phyloP scores from a whole-genome alignment of 2,888 invertebrate species.

The Pyralis farinalis region DNA sequence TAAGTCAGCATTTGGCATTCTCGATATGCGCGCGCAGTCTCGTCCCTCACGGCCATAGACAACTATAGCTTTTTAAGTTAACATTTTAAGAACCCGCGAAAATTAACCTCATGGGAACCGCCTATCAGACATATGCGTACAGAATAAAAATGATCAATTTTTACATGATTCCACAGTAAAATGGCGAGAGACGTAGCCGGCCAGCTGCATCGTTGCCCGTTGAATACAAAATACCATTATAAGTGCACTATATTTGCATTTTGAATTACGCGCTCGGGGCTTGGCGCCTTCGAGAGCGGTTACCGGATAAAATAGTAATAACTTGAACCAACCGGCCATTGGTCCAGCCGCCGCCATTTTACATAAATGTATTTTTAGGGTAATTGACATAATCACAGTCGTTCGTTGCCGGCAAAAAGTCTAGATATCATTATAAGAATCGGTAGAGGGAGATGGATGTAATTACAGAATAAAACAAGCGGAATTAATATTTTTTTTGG shows the following conservation, averaged over 20 bases:
- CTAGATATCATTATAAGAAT: background rate
- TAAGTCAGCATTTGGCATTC: constrained; percentile 1
- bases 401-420: background rate
- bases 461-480: too few species aligned
- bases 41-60: constrained; percentile 36
- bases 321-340: constrained; percentile 8
- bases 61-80: constrained; percentile 33
- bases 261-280: constrained; percentile 72
- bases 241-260: constrained; percentile 77
- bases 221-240: constrained; percentile 75
- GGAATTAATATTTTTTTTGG: too few species aligned
- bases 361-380: constrained; percentile 1
- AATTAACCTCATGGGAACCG: constrained; percentile 78
- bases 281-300: constrained; percentile 38
- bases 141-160: constrained; percentile 73
- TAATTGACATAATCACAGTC: constrained; percentile 7
- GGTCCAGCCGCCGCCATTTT: constrained; percentile 7
- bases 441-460: background rate
- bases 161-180: constrained; percentile 78
- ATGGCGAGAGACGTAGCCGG: constrained; percentile 61
- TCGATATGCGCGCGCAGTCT: constrained; percentile 20
- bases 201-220: constrained; percentile 52
- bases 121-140: constrained; percentile 65
- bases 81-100: constrained; percentile 47
- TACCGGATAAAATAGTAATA: constrained; percentile 10